phyloP scores from a whole-genome alignment of 2,888 invertebrate genomes.

The Polymixis flavicincta region DNA sequence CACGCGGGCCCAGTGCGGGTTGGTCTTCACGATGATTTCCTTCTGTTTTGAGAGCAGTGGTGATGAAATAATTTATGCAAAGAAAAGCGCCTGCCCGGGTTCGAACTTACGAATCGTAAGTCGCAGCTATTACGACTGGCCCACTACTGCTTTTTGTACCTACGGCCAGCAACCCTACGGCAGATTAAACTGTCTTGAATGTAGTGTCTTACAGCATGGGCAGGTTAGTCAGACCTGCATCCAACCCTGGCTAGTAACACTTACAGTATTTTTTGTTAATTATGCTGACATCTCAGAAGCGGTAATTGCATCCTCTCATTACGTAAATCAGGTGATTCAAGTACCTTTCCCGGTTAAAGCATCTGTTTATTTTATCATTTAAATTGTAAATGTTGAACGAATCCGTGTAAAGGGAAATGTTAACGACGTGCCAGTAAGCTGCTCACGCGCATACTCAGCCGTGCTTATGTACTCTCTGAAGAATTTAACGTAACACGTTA shows the following conservation, averaged over 20 bases:
- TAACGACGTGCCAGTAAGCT: constrained; percentile 18
- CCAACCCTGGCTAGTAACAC: not conserved
- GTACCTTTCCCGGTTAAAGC: constrained; percentile 21
- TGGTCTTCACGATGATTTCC: too few species aligned
- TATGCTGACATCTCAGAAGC: constrained; percentile 9
- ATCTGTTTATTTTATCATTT: constrained; percentile 35
- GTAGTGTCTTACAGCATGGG: not conserved
- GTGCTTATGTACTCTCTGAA: constrained; percentile 4
- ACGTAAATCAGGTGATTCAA: constrained; percentile 32
- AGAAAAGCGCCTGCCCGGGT: too few species aligned
- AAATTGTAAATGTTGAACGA: constrained; percentile 36
- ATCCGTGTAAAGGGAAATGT: constrained; percentile 30
- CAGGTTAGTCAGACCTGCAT: not conserved
- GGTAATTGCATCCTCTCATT: constrained; percentile 39
- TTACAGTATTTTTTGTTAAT: not conserved
- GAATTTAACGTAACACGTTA: not conserved
- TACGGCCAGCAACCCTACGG: not conserved
- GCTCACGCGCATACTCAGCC: constrained; percentile 21
- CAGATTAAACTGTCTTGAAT: not conserved
- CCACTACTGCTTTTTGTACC: too few species aligned
- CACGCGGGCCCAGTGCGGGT: too few species aligned
- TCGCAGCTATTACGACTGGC: too few species aligned
- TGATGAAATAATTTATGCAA: too few species aligned
- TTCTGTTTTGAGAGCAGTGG: too few species aligned
- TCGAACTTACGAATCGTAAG: too few species aligned